Conservation (phyloP, 2,888 invertebrate genomes). For the Xylota sylvarum region DNA sequence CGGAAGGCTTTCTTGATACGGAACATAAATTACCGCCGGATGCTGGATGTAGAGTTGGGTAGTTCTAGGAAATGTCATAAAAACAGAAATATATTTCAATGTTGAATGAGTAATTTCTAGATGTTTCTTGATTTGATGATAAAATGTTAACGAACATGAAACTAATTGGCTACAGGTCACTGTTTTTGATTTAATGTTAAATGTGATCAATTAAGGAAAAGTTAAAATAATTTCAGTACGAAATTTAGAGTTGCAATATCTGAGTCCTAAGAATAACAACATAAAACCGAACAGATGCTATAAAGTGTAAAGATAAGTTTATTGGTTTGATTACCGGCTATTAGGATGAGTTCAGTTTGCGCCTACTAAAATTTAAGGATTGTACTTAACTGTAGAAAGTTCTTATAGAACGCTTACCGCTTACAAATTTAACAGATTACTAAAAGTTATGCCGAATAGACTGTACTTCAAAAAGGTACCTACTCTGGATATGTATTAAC, state of each 20-base stretch:
- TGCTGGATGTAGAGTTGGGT: background rate
- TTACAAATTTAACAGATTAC: too few species aligned
- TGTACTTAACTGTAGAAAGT: too few species aligned
- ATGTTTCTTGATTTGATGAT: constrained; percentile 23
- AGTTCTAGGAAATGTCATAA: constrained; percentile 23
- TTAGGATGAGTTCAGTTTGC: background rate
- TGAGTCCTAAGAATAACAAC: background rate
- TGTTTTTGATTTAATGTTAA: background rate
- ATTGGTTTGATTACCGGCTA: background rate
- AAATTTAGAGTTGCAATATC: background rate
- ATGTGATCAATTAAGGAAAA: background rate
- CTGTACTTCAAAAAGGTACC: too few species aligned
- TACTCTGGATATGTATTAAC: too few species aligned
- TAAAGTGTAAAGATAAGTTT: background rate
- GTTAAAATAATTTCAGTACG: background rate
- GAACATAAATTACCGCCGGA: constrained; percentile 30
- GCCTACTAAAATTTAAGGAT: too few species aligned
- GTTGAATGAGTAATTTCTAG: constrained; percentile 9
- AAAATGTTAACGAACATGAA: constrained; percentile 26
- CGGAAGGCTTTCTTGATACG: constrained; percentile 25
- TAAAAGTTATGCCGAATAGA: too few species aligned
- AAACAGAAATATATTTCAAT: constrained; percentile 14
- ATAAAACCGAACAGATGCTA: background rate
- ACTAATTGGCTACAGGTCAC: constrained; percentile 7
- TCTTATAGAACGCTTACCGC: too few species aligned